phyloP scores from a whole-genome alignment of 2,113 vertebrate species.

The Chiloscyllium plagiosum region DNA sequence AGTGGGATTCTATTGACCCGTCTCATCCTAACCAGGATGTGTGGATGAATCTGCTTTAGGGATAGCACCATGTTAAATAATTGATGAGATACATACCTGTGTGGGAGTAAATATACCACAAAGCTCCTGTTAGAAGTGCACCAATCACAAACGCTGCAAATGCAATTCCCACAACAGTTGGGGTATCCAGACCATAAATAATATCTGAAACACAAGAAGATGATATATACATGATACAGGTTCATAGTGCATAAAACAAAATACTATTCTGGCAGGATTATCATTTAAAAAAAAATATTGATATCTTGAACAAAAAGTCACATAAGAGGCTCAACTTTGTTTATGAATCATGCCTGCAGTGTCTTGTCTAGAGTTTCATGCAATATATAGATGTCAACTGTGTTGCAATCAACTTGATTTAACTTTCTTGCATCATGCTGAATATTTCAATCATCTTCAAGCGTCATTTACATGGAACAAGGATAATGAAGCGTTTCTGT shows the following conservation, averaged over 20 bases:
- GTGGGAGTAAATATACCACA: slow-evolving; percentile 95
- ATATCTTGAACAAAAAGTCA: background rate
- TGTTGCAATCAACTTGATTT: background rate
- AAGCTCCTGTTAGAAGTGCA: slow-evolving; percentile 80
- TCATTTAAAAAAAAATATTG: background rate
- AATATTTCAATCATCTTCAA: background rate
- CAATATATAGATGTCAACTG: background rate
- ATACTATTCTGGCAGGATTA: background rate
- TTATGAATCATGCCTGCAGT: background rate
- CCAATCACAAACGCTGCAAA: slow-evolving; percentile 91
- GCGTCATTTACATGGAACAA: background rate
- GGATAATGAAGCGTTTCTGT: background rate
- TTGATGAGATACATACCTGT: slow-evolving; percentile 67
- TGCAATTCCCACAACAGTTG: slow-evolving; percentile 88
- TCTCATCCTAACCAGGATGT: background rate
- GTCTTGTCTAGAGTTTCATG: background rate
- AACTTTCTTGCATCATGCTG: background rate
- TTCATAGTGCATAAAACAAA: background rate
- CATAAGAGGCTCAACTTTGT: background rate
- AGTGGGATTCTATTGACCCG: background rate
- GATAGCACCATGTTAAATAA: background rate
- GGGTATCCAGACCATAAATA: slow-evolving; percentile 76
- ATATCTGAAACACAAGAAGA: slow-evolving; percentile 51
- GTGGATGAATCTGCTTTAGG: background rate
- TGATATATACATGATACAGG: background rate